Conservation (phyloP, 2,113 vertebrate species). For the Sander lucioperca region DNA sequence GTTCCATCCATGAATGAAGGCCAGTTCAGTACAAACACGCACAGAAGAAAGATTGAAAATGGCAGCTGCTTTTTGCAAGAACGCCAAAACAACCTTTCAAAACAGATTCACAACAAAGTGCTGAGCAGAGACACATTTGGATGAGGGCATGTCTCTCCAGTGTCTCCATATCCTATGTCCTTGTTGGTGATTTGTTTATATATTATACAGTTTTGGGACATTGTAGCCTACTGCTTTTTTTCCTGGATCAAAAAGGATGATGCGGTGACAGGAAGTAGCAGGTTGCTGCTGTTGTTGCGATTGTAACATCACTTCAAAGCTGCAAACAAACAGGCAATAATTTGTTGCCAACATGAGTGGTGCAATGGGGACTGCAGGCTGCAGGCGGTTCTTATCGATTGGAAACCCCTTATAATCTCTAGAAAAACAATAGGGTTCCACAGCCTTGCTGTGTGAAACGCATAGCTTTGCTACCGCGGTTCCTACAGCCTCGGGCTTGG, state of each 20-base stretch:
- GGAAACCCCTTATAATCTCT: too few species aligned
- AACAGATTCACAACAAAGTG: conserved; percentile 20
- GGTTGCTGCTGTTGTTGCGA: conserved; percentile 52
- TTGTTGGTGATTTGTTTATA: conserved; percentile 47
- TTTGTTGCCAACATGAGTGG: conserved; percentile 13
- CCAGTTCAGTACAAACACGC: conserved; percentile 34
- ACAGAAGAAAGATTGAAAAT: conserved; percentile 17
- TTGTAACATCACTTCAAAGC: conserved; percentile 54
- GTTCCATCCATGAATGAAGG: conserved; percentile 32
- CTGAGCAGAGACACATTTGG: conserved; percentile 26
- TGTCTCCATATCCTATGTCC: conserved; percentile 1
- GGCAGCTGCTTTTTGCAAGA: conserved; percentile 42
- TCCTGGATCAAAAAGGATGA: conserved; percentile 37
- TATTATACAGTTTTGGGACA: conserved; percentile 37
- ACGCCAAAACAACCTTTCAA: conserved; percentile 30
- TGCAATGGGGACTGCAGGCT: conserved; percentile 25
- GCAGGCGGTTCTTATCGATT: too few species aligned
- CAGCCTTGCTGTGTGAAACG: too few species aligned
- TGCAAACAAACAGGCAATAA: conserved; percentile 31
- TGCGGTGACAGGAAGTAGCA: conserved; percentile 39
- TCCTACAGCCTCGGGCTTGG: too few species aligned
- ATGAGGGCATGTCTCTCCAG: conserved; percentile 25
- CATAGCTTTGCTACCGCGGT: too few species aligned
- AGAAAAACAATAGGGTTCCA: too few species aligned
- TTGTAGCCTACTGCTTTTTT: conserved; percentile 4